Evolutionary conservation across 2,113 vertebrate species (phyloP).

Genomic region (Cyrtonyx montezumae): DNA sequence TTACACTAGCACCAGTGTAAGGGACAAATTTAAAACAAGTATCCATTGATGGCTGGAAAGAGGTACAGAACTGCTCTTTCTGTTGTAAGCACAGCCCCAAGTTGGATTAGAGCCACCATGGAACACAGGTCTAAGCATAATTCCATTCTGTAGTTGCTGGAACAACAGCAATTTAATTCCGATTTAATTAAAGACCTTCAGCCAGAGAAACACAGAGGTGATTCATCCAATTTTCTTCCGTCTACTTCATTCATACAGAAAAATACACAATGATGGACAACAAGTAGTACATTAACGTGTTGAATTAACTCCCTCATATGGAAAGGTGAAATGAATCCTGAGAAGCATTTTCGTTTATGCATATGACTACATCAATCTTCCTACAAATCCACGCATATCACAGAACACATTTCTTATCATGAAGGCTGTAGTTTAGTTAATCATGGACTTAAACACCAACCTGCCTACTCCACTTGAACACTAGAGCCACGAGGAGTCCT

Average conservation of each 20-base stretch:
- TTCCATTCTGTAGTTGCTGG: slow-evolving; percentile 30
- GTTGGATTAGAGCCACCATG: neutral
- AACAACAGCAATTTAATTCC: slow-evolving; percentile 53
- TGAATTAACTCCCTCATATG: neutral
- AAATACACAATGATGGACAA: neutral
- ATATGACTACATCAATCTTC: neutral
- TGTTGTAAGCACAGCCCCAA: neutral
- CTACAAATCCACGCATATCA: neutral
- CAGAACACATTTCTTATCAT: neutral
- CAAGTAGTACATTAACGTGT: neutral
- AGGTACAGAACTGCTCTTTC: neutral
- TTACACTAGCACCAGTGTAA: neutral
- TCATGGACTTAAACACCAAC: neutral
- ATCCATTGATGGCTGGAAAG: neutral
- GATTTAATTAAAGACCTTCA: slow-evolving; percentile 59
- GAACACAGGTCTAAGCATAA: slow-evolving; percentile 22
- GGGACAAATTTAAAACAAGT: neutral
- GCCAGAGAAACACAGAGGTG: neutral
- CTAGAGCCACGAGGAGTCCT: too few species aligned
- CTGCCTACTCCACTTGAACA: neutral
- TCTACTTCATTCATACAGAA: slow-evolving; percentile 29
- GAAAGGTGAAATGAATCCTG: neutral
- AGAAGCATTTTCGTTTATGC: neutral
- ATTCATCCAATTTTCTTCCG: slow-evolving; percentile 57
- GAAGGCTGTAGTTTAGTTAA: neutral